Percentiles rank a stretch among this genome's conserved stretches.
phyloP scores from a whole-genome alignment of 2,113 vertebrate genomes.

The Suricata suricatta region DNA sequence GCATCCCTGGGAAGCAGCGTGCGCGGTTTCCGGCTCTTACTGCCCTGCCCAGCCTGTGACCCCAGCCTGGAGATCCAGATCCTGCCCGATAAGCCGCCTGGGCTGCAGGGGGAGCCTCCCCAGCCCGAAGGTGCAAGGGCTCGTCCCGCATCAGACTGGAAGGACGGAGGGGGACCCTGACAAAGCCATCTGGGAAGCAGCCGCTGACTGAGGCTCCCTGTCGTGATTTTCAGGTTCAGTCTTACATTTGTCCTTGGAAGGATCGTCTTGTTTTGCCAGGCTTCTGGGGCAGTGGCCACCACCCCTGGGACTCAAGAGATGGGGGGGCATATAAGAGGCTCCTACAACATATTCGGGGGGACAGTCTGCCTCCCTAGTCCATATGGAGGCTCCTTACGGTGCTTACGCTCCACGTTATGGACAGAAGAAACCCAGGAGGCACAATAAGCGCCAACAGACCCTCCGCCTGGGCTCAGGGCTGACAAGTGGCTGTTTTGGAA shows the following conservation, averaged over 20 bases:
- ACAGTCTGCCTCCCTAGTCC: background rate
- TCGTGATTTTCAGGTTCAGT: background rate
- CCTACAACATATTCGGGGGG: background rate
- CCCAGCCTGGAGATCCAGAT: background rate
- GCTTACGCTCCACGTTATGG: background rate
- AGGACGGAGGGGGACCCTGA: background rate
- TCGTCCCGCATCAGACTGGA: background rate
- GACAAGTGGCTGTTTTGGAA: conserved; percentile 50
- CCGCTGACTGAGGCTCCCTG: background rate
- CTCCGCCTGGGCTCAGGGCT: background rate
- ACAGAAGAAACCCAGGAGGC: background rate
- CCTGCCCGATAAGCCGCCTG: rapidly evolving
- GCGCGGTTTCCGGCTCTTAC: background rate
- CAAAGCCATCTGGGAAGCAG: background rate
- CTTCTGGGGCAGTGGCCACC: background rate
- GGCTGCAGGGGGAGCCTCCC: background rate
- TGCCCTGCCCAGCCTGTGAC: background rate
- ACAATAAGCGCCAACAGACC: rapidly evolving
- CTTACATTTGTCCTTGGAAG: background rate
- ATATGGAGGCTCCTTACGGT: background rate
- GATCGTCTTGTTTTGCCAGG: background rate
- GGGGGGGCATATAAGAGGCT: background rate
- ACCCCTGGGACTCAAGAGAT: background rate
- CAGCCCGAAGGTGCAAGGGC: background rate
- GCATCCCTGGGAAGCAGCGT: rapidly evolving